Percentiles rank a stretch among this genome's conserved stretches.
Conservation (phyloP, 2,113 vertebrate species). For the Chunga burmeisteri region DNA sequence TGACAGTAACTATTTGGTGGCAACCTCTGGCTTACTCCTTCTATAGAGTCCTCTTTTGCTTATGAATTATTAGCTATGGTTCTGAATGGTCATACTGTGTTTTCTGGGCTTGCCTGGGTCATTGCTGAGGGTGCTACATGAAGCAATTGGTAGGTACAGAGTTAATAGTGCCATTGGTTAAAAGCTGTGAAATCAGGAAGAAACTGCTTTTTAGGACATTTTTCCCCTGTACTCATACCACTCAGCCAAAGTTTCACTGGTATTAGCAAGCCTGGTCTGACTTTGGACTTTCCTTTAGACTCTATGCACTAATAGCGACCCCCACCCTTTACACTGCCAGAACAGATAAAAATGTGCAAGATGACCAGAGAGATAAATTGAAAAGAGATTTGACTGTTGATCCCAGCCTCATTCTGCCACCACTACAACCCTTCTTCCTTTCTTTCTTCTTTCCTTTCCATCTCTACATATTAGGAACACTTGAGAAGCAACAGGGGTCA, state of each 20-base stretch:
- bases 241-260: background rate
- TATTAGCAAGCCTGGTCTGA: background rate
- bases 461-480: background rate
- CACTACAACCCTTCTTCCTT: background rate
- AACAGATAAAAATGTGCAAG: background rate
- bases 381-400: background rate
- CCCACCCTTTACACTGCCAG: background rate
- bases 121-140: background rate
- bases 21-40: background rate
- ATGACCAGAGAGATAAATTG: fast-evolving
- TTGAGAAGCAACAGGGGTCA: background rate
- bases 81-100: background rate
- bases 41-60: background rate
- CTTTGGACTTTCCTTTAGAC: background rate
- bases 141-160: background rate
- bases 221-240: background rate
- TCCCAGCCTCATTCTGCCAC: background rate
- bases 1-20: background rate
- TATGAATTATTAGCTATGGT: background rate
- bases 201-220: background rate
- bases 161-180: background rate
- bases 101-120: background rate
- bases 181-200: background rate
- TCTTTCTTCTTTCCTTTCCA: background rate
- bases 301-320: background rate